Base-by-base conservation (phyloP, 2,113 vertebrate genomes). In the Chascanopsetta lugubris region DNA sequence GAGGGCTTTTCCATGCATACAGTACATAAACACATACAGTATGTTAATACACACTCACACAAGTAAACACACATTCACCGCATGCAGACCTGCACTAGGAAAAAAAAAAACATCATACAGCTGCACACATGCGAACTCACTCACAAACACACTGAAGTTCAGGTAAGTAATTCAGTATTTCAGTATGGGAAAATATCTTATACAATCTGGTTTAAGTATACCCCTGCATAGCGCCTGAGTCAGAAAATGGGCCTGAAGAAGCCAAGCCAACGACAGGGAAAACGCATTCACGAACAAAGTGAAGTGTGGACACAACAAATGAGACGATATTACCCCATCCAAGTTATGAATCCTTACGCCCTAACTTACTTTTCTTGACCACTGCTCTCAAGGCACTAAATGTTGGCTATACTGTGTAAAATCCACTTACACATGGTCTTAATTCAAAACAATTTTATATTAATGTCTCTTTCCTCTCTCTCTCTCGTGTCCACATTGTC, bases 331-430 rank as follows among this genome's bases (percentile, higher is more conserved):
- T 58, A 80, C 49, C 78, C 67, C 47, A 65, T 65, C 29, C 27
- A 62, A 80, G 65, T 77, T 57, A 78, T 63, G 47, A 77, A 82
- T 75, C 77, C 62, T 62, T 50, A 72, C 43, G 69, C 61, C 62
- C 72, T 57, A 70, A 67, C 57, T 60, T 66, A 72, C 26, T 77
- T 43, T 63, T 70, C 55, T 73, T 78, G 61, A 69, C 72, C 80
- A 55, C 72, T 82, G 83, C 79, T 80, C 82, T 85, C 82, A 90
- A 90, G 88, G 88, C 87, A 90, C 87, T 86, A 86, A 80, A 82
- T 84, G 60, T 85, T 84, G 85, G 86, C 65, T 67, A 84, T 73
- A 80, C 74, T 81, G 81, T 83, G 72, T 81, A 78, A 85, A 70
- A 87, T 77, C 77, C 75, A 80, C 69, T 71, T 64, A 47, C 51